Evolutionary conservation across 2,113 vertebrate species (phyloP).

Genomic region (Diglossa brunneiventris): DNA sequence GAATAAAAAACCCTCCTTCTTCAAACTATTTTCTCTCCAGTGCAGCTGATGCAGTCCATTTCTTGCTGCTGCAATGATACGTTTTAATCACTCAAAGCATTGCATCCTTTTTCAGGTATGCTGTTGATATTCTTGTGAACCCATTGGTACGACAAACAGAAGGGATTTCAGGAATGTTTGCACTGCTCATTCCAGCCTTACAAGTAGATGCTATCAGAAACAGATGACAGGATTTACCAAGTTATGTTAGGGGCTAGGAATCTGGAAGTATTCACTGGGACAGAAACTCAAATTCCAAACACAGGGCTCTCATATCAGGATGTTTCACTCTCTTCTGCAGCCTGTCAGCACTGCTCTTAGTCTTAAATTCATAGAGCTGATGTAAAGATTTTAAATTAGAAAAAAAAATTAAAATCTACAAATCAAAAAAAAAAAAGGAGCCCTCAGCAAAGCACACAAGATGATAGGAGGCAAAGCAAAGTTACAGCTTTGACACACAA

Average conservation of each 20-base stretch:
- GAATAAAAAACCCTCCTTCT: not conserved
- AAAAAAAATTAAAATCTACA: not conserved
- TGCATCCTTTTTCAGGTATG: constrained; percentile 1
- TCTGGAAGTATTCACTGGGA: not conserved
- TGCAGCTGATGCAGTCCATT: not conserved
- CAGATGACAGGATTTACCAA: not conserved
- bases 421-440: not conserved
- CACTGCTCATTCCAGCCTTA: constrained; percentile 26
- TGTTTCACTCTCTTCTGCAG: not conserved
- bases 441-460: not conserved
- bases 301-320: not conserved
- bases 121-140: not conserved
- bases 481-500: not conserved
- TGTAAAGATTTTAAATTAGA: not conserved
- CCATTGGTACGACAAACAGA: not conserved
- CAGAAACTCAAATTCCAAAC: constrained; percentile 26
- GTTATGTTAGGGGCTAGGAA: constrained; percentile 14
- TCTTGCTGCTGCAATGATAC: not conserved
- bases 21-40: not conserved
- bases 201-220: constrained; percentile 41
- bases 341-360: not conserved
- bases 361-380: not conserved
- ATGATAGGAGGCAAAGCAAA: not conserved
- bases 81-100: not conserved
- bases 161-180: constrained; percentile 49